Conservation (phyloP, 2,888 invertebrate genomes). For the Anarsia innoxiella region DNA sequence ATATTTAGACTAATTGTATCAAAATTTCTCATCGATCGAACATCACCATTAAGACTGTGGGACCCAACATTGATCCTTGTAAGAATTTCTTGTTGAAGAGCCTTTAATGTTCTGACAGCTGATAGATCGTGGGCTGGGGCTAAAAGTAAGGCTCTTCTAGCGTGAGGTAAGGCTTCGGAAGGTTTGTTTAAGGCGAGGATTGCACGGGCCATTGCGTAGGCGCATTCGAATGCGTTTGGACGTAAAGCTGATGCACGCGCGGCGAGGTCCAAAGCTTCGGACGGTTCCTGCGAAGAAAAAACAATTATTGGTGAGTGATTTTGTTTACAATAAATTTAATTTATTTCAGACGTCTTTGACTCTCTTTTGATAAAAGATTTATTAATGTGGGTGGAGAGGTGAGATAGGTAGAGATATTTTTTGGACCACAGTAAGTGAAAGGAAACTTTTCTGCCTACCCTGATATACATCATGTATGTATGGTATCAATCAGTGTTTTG, state of each 20-base stretch:
- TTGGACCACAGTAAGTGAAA: too few species aligned
- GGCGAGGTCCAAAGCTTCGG: constrained; percentile 91
- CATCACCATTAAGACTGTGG: constrained; percentile 53
- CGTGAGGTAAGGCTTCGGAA: constrained; percentile 86
- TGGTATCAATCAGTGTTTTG: too few species aligned
- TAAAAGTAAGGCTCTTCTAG: constrained; percentile 84
- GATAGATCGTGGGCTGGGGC: constrained; percentile 83
- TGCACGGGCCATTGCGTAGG: constrained; percentile 92
- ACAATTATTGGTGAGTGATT: too few species aligned
- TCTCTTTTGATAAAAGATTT: too few species aligned
- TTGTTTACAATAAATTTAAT: too few species aligned
- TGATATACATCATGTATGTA: too few species aligned
- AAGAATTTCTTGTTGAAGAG: constrained; percentile 83
- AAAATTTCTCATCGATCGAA: constrained; percentile 57
- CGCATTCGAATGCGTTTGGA: constrained; percentile 93
- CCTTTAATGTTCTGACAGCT: constrained; percentile 82
- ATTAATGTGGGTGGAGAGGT: too few species aligned
- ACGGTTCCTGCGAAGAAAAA: constrained; percentile 78
- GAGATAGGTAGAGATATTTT: too few species aligned
- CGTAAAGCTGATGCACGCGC: constrained; percentile 89
- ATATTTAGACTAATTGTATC: constrained; percentile 70
- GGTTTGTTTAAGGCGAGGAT: constrained; percentile 84
- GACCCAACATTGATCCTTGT: constrained; percentile 67
- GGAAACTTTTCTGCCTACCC: too few species aligned
- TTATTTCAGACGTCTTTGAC: too few species aligned